Base-by-base conservation (phyloP, 2,888 invertebrate species). In the Euzetes globulus region DNA sequence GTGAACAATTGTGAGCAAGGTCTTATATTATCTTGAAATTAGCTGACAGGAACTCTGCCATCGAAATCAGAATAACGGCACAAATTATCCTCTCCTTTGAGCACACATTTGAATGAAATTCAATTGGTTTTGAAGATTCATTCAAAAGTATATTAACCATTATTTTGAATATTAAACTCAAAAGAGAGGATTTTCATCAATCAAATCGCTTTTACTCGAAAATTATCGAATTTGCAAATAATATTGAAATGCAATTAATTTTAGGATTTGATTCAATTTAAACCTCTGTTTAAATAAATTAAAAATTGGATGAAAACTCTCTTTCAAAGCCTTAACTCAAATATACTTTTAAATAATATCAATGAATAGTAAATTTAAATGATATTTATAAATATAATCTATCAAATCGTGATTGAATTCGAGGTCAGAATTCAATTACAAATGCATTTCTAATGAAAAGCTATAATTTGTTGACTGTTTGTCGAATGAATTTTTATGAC, bases 371-470 rank as follows among this genome's bases (percentile, higher is more conserved):
- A n/a, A 5, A 37, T 65, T 19, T 33, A 19, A 65, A 11, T 29
- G 29, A 29, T 60, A 29, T 29, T 60, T 29, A 29, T 60, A 60
- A 22, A 19, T 65, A 37, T 65, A 65, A n/a, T 65, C n/a, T 65
- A n/a, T 65, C 65, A 17, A 37, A 65, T n/a, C 37, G 65, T 65
- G 65, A 65, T 65, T 65, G 65, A 65, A 33, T 65, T 65, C 37
- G 65, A 65, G 65, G 19, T 37, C n/a, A 65, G 37, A 17, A 17
- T 37, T 65, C 37, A 50, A n/a, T n/a, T n/a, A n/a, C n/a, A n/a
- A n/a, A 50, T 50, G n/a, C n/a, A 50, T 50, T n/a, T 50, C 15
- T 7, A 15, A 50, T 50, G 15, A 50, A 4, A n/a, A n/a, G n/a
- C n/a, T 50, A 4, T 50, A 5, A 7, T 50, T 50, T 50, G 15